Base-by-base conservation (phyloP, 1,140 invertebrate species). In the Bombus terrestris region DNA sequence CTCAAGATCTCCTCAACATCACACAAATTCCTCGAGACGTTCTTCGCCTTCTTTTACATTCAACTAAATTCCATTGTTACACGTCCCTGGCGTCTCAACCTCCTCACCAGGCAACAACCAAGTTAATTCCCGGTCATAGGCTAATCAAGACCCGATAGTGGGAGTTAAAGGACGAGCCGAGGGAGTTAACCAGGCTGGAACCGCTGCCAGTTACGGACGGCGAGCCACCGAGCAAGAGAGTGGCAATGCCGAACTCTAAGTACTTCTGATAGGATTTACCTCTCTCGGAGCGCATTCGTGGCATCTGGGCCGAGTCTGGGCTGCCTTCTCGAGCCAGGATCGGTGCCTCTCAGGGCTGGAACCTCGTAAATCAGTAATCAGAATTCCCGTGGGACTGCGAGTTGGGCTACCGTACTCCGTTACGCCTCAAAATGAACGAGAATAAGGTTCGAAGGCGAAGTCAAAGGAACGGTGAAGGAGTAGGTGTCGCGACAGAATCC, bases 361-460 rank as follows among this genome's bases (percentile, higher is more conserved):
- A 92, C 89, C 91, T 94, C 93, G 92, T 94, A 94, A 94, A 94
- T 94, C 93, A 93, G 93, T 94, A 93, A 94, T 94, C 94, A 92
- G 90, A 92, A 93, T 92, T 93, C 91, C 76, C 91, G 18, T n/a
- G 89, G 83, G 89, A 72, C 28, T 25, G 66, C 41, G 83, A 47
- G 59, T 47, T 71, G 66, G 85, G 43, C 59, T 28, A 62, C 59
- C 59, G 83, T 32, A n/a, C 32, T 77, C 22, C n/a, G 75, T 66
- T 47, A 53, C 81, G 53, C 59, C 77, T 53, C 18, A 53, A 53
- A 53, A 53, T 53, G 47, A 53, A 74, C 68, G 81, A 62, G 74
- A 41, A 62, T 66, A 39, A 41, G 64, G 28, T 72, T 72, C 28
- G 15, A 22, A 28, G 41, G 39, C 5, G n/a, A 35, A 35, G 41